Conservation (phyloP, 2,113 vertebrate genomes). For the Lanius ludovicianus region DNA sequence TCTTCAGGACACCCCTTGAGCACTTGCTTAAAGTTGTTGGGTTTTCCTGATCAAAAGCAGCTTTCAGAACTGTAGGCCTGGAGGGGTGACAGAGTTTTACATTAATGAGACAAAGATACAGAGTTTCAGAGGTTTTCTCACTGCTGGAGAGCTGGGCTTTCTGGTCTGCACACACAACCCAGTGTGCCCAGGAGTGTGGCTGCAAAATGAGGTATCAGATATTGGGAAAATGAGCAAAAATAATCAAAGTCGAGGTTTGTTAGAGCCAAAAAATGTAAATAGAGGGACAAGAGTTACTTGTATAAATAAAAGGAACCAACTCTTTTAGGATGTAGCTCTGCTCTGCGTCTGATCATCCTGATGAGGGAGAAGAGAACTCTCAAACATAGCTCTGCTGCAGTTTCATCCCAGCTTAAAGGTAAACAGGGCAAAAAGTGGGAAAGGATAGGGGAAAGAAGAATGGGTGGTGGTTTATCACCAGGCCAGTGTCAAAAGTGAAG, state of each 20-base stretch:
- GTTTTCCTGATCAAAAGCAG: background rate
- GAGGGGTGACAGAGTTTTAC: background rate
- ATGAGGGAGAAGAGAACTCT: background rate
- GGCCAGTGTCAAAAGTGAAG: background rate
- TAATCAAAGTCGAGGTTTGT: background rate
- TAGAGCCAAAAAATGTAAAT: background rate
- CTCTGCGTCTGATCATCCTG: background rate
- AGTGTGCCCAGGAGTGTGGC: background rate
- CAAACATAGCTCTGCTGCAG: background rate
- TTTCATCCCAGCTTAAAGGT: constrained; percentile 2
- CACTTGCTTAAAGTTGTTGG: background rate
- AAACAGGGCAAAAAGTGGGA: background rate
- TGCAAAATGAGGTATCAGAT: background rate
- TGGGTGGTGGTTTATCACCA: background rate
- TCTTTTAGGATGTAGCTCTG: background rate
- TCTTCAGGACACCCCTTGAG: background rate
- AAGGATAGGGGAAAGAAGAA: background rate
- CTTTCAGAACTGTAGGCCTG: background rate
- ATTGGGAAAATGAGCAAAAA: background rate
- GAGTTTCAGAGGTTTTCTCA: background rate
- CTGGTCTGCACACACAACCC: background rate
- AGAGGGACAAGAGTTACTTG: background rate
- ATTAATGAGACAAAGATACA: no score
- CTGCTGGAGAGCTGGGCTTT: background rate
- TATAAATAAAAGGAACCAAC: background rate